Percentiles rank a stretch among this genome's conserved stretches.
Conservation (phyloP, 2,797 vertebrate genomes). For the Molossus alvarezi region DNA sequence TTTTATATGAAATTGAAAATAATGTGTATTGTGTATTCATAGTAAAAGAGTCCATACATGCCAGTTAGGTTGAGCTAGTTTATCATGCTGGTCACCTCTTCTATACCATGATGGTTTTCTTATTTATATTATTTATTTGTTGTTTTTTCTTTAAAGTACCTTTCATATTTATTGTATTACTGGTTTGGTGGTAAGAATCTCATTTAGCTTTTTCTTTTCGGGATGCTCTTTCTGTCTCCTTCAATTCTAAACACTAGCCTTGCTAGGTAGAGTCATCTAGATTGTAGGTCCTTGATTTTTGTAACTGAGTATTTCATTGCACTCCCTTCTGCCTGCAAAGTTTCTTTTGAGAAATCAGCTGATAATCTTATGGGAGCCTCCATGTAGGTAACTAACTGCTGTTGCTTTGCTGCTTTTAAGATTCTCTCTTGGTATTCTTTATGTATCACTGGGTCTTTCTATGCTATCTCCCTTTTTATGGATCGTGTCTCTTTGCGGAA, state of each 20-base stretch:
- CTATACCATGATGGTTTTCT: no score
- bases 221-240: neutral
- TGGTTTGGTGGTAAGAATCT: neutral
- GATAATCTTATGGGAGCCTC: neutral
- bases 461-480: neutral
- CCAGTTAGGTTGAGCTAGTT: neutral
- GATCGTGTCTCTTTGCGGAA: neutral
- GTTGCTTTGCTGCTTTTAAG: neutral
- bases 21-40: neutral
- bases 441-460: neutral
- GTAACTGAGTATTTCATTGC: neutral
- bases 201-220: neutral
- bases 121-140: no score
- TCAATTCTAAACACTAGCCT: neutral
- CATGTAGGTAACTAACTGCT: neutral
- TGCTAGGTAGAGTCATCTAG: neutral
- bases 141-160: no score
- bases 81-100: neutral
- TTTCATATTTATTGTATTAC: neutral
- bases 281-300: neutral
- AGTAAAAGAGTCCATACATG: neutral
- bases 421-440: neutral
- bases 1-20: conserved; percentile 16
- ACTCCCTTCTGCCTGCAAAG: neutral
- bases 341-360: neutral